Conservation (phyloP, 2,113 vertebrate genomes). For the Australoheros scitulus region DNA sequence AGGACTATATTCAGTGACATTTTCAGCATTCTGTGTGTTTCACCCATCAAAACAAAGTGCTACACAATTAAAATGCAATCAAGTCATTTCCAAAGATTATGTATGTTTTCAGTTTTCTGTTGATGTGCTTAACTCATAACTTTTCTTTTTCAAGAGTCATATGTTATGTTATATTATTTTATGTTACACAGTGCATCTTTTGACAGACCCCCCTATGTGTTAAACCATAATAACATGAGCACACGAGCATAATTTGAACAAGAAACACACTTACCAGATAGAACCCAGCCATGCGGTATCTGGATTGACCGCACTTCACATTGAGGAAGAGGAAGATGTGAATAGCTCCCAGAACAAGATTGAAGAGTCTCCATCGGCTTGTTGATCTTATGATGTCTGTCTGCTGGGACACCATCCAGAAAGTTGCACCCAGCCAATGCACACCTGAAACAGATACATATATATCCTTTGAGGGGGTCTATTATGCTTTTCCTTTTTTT, state of each 20-base stretch:
- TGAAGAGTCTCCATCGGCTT: constrained; percentile 83
- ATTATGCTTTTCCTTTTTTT: neutral
- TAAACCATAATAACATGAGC: neutral
- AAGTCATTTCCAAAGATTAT: neutral
- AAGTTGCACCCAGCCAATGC: constrained; percentile 87
- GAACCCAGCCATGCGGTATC: constrained; percentile 79
- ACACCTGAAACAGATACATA: constrained; percentile 70
- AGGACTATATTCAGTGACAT: neutral
- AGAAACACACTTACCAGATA: constrained; percentile 77
- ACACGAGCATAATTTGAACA: neutral
- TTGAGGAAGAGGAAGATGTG: constrained; percentile 86
- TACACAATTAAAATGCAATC: neutral
- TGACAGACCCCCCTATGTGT: neutral
- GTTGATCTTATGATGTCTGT: constrained; percentile 81
- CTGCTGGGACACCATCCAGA: constrained; percentile 89
- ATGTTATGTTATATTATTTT: neutral
- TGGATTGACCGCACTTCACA: constrained; percentile 81
- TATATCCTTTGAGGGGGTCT: neutral
- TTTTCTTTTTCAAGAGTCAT: neutral
- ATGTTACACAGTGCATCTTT: neutral
- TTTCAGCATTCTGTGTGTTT: neutral
- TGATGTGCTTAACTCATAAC: neutral
- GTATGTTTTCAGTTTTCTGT: neutral
- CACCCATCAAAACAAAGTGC: neutral
- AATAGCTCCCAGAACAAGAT: constrained; percentile 81